Percentiles rank a stretch among this genome's conserved stretches.
These are phyloP conservation scores for Prorops nasuta DNA, from an alignment of 1,140 invertebrate genomes.

Conservation along the genomic window DNA sequence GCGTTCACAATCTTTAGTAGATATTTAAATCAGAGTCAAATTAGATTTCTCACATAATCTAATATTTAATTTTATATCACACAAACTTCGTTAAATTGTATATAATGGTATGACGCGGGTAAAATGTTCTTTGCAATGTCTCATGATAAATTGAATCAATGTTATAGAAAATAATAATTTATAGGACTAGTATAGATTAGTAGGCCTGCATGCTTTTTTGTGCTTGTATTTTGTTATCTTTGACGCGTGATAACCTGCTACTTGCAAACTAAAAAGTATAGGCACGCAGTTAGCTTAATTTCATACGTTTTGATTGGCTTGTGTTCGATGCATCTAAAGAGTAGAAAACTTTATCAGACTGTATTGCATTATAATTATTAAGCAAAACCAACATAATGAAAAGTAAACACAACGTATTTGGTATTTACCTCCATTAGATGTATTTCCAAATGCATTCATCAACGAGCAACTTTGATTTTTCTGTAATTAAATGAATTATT, in stretches of 20 bases:
- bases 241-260: constrained; percentile 17
- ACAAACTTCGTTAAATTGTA: constrained; percentile 41
- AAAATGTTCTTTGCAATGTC: constrained; percentile 34
- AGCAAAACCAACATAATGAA: too few relatives aligned
- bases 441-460: constrained; percentile 42
- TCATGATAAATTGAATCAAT: constrained; percentile 7
- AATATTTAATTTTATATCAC: too few relatives aligned
- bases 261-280: constrained; percentile 32
- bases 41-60: too few relatives aligned
- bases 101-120: constrained; percentile 43
- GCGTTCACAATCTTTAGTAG: too few relatives aligned
- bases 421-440: constrained; percentile 48
- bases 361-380: background rate
- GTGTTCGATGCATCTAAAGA: constrained; percentile 44
- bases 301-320: constrained; percentile 52
- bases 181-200: constrained; percentile 43
- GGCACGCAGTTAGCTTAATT: constrained; percentile 54
- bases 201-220: constrained; percentile 47
- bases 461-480: constrained; percentile 52
- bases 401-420: background rate
- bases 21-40: too few relatives aligned
- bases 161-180: constrained; percentile 50
- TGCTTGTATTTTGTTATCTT: constrained; percentile 22
- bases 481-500: constrained; percentile 25
- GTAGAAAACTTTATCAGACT: constrained; percentile 6